Evolutionary conservation across 2,888 invertebrate genomes (phyloP), one percentile per base, ranked within the genome.

Genomic region (Eueremaeus valkanovi): DNA sequence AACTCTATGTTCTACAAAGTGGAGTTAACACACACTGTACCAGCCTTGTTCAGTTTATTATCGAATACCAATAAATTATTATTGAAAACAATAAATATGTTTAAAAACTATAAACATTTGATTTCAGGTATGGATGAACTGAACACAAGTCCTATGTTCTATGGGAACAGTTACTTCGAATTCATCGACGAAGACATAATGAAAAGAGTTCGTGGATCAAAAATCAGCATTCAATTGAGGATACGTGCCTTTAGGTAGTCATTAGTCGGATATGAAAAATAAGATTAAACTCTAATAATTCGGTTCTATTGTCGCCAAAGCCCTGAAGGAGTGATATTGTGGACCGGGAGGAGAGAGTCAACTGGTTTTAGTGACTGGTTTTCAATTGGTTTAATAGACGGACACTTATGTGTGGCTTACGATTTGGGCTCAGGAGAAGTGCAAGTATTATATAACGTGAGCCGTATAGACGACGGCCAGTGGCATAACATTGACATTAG

Each of bases 381-480:
- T 68, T 90, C 93, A 45, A 86, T 96, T 66, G 95, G 93, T 61
- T 87, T 95, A 76, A 89, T 91, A 81, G 86, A 89, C 80, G 93
- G 93, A 0, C 89, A 89, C 75, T 86, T 92, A 2, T 90, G 84
- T 80, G 82, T 88, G 81, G 89, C 92, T 81, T 95, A 92, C 83
- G 92, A 93, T 84, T 87, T 94, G 79, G 93, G 93, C 68, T 91
- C 91, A 79, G 94, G 93, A 0, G 92, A 93, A 82, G 91, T 91
- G 72, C 87, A 90, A 78, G 90, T 95, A 73, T 87, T 89, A 78
- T 92, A 93, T 81, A 95, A 95, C 84, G 88, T 88, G 80, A 91
- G 92, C 16, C 89, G 89, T 83, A 89, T 96, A 51, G 92, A 93
- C 84, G 95, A 96, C 83, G 94, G 94, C 58, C 86, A 92, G 73